Conservation (phyloP, 2,888 invertebrate species). For the Trilocha varians region DNA sequence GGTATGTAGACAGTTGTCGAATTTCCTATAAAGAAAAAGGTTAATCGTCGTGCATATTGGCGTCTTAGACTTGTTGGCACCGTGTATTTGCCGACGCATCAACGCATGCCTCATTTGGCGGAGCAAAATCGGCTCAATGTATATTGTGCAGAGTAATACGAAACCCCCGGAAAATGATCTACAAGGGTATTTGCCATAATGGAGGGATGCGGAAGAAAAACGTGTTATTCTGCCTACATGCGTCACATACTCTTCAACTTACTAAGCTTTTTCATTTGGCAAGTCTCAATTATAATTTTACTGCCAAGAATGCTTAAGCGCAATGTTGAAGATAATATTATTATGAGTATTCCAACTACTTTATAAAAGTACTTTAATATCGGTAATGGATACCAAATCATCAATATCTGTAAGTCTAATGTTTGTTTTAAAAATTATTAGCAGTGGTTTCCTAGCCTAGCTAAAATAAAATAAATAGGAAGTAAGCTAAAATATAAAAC, state of each 20-base stretch:
- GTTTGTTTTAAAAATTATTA: no score
- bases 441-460: no score
- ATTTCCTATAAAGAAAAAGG: no score
- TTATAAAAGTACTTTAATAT: no score
- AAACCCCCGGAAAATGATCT: constrained; percentile 1
- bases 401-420: no score
- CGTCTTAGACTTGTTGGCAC: constrained; percentile 15
- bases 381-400: no score
- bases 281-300: not conserved
- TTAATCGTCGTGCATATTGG: not conserved
- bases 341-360: no score
- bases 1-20: no score
- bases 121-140: constrained; percentile 7
- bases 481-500: not conserved
- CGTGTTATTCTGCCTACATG: not conserved
- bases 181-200: constrained; percentile 2
- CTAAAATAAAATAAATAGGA: no score
- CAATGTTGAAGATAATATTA: no score
- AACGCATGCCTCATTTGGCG: constrained; percentile 14
- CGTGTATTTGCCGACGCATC: constrained; percentile 18
- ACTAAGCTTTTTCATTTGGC: not conserved
- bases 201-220: not conserved
- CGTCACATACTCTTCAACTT: not conserved
- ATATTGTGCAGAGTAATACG: constrained; percentile 3
- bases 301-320: no score